A percentile compares a stretch with the other conserved stretches of the same genome.
Evolutionary conservation across 2,113 vertebrate genomes (phyloP).

Genomic region (Tichodroma muraria): DNA sequence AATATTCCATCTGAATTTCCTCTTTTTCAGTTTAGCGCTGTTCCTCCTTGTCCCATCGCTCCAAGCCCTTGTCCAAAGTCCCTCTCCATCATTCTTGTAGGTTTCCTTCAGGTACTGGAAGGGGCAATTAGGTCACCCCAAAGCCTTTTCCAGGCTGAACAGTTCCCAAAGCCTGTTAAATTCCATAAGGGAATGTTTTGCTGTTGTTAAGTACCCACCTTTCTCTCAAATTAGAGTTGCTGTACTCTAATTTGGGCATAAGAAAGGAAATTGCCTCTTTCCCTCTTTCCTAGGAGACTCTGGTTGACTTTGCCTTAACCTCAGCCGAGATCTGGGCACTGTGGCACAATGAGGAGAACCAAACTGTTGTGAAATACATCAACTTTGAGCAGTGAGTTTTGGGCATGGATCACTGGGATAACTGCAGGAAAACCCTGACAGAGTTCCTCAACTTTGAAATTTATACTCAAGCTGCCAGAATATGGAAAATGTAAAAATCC

Average conservation of each 20-base stretch:
- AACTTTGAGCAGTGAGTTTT: conserved; percentile 89
- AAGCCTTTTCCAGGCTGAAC: background rate
- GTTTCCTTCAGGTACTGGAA: background rate
- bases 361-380: conserved; percentile 87
- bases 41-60: background rate
- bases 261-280: background rate
- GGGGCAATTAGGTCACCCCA: background rate
- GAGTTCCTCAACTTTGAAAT: background rate
- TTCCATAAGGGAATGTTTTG: background rate
- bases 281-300: conserved; percentile 76
- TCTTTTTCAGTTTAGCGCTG: background rate
- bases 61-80: background rate
- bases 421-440: background rate
- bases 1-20: background rate
- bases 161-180: background rate
- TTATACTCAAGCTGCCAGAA: background rate
- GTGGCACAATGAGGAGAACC: conserved; percentile 89
- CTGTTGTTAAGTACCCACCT: background rate
- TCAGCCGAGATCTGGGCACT: conserved; percentile 88
- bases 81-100: background rate
- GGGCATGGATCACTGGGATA: background rate
- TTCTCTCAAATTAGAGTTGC: background rate
- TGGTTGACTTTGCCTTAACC: conserved; percentile 89
- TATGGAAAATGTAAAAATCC: background rate
- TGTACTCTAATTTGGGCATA: background rate